These are phyloP conservation scores for Caloenas nicobarica DNA, from an alignment of 2,113 vertebrate species.

Conservation along the genomic window DNA sequence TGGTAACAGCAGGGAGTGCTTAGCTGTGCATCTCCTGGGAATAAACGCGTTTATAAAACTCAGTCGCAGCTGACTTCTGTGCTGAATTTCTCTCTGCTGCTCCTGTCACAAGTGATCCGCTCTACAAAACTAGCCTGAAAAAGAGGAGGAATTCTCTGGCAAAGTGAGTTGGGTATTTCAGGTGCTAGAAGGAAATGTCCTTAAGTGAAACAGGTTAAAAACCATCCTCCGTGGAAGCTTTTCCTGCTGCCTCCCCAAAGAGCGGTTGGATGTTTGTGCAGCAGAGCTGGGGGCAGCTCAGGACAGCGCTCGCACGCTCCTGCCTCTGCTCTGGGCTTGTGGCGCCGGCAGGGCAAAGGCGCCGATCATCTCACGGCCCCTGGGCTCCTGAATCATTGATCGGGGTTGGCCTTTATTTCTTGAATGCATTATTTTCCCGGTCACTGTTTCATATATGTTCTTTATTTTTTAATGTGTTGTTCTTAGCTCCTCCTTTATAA, in stretches of 20 bases:
- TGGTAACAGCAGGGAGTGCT: background rate
- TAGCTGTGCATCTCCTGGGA: background rate
- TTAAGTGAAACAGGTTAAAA: background rate
- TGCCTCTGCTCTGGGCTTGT: background rate
- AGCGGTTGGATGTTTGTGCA: background rate
- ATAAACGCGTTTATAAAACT: background rate
- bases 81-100: background rate
- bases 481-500: background rate
- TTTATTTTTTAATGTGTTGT: background rate
- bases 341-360: background rate
- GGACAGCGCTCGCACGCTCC: rapidly evolving
- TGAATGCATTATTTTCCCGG: background rate
- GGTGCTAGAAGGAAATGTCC: background rate
- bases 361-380: rapidly evolving
- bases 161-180: background rate
- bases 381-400: background rate
- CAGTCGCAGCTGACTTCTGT: rapidly evolving
- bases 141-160: background rate
- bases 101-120: background rate
- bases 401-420: background rate
- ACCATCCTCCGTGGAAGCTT: background rate
- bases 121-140: background rate
- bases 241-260: background rate
- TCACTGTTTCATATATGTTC: background rate
- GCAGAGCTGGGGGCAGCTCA: background rate